phyloP scores from a whole-genome alignment of 2,888 invertebrate genomes.

The Acanthoscelides obtectus region DNA sequence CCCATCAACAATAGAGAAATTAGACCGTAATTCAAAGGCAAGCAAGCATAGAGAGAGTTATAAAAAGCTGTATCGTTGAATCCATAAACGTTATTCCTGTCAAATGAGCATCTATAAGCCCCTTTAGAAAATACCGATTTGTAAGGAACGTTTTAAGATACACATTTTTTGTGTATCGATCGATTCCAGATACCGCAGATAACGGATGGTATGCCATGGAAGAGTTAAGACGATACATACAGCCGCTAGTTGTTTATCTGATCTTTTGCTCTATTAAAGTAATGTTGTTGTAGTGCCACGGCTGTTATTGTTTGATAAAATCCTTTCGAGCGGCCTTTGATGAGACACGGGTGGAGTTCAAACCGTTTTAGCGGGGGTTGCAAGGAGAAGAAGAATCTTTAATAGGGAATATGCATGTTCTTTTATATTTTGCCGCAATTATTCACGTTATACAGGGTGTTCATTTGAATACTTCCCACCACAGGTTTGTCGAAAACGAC shows the following conservation, averaged over 20 bases:
- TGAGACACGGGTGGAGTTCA: not conserved
- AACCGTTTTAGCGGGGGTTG: not conserved
- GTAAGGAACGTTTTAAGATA: slow-evolving; percentile 43
- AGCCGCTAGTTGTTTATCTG: slow-evolving; percentile 32
- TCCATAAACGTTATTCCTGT: slow-evolving; percentile 17
- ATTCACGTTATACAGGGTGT: too few relatives aligned
- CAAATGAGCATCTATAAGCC: slow-evolving; percentile 25
- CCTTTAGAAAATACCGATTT: slow-evolving; percentile 41
- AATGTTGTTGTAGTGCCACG: slow-evolving; percentile 32
- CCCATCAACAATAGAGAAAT: not conserved
- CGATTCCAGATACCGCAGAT: slow-evolving; percentile 18
- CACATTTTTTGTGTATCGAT: slow-evolving; percentile 29
- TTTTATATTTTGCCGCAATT: too few relatives aligned
- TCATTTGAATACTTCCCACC: too few relatives aligned
- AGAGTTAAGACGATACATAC: slow-evolving; percentile 26
- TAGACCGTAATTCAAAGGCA: not conserved
- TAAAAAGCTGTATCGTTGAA: not conserved
- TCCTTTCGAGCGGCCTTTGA: slow-evolving; percentile 15
- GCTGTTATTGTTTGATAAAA: slow-evolving; percentile 30
- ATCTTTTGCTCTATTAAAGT: slow-evolving; percentile 33
- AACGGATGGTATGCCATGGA: slow-evolving; percentile 14
- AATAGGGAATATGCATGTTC: too few relatives aligned
- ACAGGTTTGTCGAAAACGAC: too few relatives aligned
- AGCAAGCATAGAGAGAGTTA: not conserved
- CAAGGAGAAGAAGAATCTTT: too few relatives aligned